phyloP scores from a whole-genome alignment of 2,888 invertebrate species.

The Volucella inanis region DNA sequence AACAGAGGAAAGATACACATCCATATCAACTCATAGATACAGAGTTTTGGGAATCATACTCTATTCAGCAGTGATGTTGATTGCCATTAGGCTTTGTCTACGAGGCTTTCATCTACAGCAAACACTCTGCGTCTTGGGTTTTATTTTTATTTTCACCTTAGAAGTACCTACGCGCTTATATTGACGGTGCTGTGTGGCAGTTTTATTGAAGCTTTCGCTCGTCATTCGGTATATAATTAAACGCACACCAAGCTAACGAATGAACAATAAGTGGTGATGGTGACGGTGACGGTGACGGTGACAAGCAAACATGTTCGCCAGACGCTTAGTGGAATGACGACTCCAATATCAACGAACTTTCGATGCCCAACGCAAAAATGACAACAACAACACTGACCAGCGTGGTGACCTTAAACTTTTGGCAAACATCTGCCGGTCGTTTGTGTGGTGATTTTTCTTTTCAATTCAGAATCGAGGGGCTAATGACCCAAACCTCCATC shows the following conservation, averaged over 20 bases:
- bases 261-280: slow-evolving; percentile 9
- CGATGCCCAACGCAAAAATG: background rate
- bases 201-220: slow-evolving; percentile 26
- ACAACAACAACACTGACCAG: slow-evolving; percentile 7
- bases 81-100: no score
- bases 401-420: slow-evolving; percentile 67
- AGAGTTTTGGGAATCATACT: no score
- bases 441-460: slow-evolving; percentile 21
- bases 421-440: slow-evolving; percentile 51
- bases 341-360: background rate
- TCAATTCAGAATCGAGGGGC: slow-evolving; percentile 17
- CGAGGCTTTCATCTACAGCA: no score
- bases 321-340: no score
- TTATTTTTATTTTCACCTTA: no score
- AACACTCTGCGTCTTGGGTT: no score
- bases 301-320: background rate
- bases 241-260: slow-evolving; percentile 6
- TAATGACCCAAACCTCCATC: slow-evolving; percentile 47
- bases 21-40: no score
- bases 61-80: no score
- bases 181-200: slow-evolving; percentile 5
- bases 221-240: slow-evolving; percentile 25
- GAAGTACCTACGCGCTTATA: no score
- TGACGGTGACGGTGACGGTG: slow-evolving; percentile 1
- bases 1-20: no score